Conservation (phyloP, 2,113 vertebrate genomes). For the Corydoras maculifer region DNA sequence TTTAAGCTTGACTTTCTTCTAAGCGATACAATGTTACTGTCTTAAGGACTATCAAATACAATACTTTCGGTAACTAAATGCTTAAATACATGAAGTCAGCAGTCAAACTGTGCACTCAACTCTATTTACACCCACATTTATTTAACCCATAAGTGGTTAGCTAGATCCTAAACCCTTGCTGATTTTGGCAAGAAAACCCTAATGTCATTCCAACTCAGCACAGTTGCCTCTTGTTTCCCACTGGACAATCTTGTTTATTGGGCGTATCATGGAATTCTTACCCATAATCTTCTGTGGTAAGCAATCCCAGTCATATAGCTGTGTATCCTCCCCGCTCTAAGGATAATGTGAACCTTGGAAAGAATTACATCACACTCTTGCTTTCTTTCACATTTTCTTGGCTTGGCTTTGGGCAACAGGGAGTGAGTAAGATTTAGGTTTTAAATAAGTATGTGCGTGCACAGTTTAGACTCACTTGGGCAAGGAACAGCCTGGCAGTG, state of each 20-base stretch:
- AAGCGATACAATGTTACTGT: no score
- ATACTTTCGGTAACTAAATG: constrained; percentile 25
- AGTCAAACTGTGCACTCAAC: background rate
- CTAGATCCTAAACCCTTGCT: constrained; percentile 17
- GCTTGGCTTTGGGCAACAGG: constrained; percentile 10
- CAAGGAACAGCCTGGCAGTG: constrained; percentile 71
- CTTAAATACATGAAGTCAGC: constrained; percentile 15
- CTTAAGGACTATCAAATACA: background rate
- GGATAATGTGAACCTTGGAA: constrained; percentile 40
- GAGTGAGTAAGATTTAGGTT: constrained; percentile 21
- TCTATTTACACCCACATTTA: background rate
- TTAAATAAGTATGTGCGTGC: constrained; percentile 24
- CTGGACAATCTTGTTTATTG: constrained; percentile 32
- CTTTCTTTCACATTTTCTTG: constrained; percentile 12
- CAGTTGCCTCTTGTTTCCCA: constrained; percentile 27
- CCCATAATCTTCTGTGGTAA: constrained; percentile 33
- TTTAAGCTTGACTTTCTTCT: background rate
- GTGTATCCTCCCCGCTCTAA: constrained; percentile 26
- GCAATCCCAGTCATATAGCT: constrained; percentile 20
- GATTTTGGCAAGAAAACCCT: constrained; percentile 4
- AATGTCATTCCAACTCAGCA: constrained; percentile 9
- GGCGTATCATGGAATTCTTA: constrained; percentile 31
- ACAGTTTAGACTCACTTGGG: constrained; percentile 67
- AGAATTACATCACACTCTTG: constrained; percentile 38
- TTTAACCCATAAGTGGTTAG: constrained; percentile 18